Conservation (phyloP, 2,888 invertebrate genomes). For the Pseudeuparius sepicola region DNA sequence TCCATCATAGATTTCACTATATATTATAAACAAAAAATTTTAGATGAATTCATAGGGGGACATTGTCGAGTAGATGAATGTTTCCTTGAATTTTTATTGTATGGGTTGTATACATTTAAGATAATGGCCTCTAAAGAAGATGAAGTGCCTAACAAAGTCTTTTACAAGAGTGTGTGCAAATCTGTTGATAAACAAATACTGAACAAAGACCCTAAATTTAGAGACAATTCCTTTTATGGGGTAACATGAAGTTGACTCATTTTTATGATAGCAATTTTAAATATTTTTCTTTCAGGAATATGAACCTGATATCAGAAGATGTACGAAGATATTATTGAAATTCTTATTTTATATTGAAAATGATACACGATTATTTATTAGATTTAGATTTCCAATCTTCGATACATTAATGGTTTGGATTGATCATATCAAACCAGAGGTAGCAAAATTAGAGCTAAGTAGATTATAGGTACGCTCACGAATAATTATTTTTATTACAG, state of each 20-base stretch:
- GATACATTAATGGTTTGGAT: constrained; percentile 24
- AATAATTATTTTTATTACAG: too few relatives aligned
- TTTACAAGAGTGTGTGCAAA: constrained; percentile 20
- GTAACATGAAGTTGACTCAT: constrained; percentile 12
- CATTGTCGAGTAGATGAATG: constrained; percentile 23
- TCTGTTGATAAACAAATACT: constrained; percentile 22
- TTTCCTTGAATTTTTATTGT: constrained; percentile 22
- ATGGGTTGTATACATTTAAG: constrained; percentile 23
- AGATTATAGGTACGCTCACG: too few relatives aligned
- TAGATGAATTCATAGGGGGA: constrained; percentile 22
- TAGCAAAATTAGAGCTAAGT: too few relatives aligned
- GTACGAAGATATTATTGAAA: constrained; percentile 22
- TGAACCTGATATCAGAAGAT: constrained; percentile 21
- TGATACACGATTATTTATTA: constrained; percentile 19
- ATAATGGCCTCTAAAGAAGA: constrained; percentile 19
- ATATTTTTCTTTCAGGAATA: constrained; percentile 22
- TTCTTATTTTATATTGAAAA: constrained; percentile 22
- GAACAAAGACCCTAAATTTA: constrained; percentile 18
- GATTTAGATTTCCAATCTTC: constrained; percentile 20
- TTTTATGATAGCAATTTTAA: constrained; percentile 4
- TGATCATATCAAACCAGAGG: constrained; percentile 25
- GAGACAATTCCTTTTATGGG: constrained; percentile 19
- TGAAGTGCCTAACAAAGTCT: constrained; percentile 18
- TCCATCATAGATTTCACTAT: too few relatives aligned
- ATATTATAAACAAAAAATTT: too few relatives aligned